Percentiles rank a stretch among this genome's conserved stretches.
Evolutionary conservation across 1,140 invertebrate species (phyloP).

Genomic region (Lepidurus couesii): DNA sequence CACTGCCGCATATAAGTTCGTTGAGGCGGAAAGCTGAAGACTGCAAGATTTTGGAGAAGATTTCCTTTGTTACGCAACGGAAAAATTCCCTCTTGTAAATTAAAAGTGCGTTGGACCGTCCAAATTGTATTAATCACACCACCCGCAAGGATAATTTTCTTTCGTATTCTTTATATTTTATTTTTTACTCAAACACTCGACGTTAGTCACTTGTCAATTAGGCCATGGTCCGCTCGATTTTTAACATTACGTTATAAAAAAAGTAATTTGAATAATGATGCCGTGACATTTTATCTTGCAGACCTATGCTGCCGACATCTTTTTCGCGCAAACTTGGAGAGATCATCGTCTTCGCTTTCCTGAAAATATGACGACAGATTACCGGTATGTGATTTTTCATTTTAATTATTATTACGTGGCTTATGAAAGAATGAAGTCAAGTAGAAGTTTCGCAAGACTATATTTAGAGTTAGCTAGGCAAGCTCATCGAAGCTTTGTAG

Average conservation of each 20-base stretch:
- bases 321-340: slow-evolving; percentile 46
- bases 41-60: too few species aligned
- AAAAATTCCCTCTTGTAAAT: too few species aligned
- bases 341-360: slow-evolving; percentile 65
- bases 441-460: background rate
- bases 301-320: slow-evolving; percentile 46
- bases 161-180: background rate
- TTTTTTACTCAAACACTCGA: too few species aligned
- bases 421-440: background rate
- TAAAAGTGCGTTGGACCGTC: too few species aligned
- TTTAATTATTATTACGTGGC: background rate
- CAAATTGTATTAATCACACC: too few species aligned
- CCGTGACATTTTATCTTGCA: slow-evolving; percentile 34
- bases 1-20: too few species aligned
- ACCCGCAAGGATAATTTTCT: background rate
- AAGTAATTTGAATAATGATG: too few species aligned
- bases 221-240: too few species aligned
- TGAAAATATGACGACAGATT: slow-evolving; percentile 86
- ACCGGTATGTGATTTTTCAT: slow-evolving; percentile 51
- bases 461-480: background rate
- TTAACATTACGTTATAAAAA: too few species aligned
- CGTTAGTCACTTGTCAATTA: too few species aligned
- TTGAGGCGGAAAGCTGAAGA: too few species aligned
- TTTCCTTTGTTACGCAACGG: too few species aligned
- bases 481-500: background rate